Evolutionary conservation across 2,113 vertebrate species (phyloP).

Genomic region (Neolamprologus cancellatus): DNA sequence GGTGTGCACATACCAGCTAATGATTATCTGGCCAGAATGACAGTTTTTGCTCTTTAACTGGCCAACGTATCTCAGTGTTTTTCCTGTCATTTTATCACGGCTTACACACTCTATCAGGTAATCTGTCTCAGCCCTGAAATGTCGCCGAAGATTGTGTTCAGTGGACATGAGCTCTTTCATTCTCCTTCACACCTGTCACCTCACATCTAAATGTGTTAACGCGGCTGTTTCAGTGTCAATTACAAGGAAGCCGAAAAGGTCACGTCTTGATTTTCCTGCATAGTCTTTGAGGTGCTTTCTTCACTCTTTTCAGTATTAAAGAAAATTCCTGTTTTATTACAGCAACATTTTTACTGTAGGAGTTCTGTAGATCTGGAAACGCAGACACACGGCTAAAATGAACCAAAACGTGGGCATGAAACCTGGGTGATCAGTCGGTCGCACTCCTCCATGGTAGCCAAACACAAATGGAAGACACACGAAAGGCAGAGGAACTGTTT

Average conservation of each 20-base stretch:
- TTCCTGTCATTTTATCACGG: background rate
- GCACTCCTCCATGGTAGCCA: background rate
- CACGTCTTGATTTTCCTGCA: background rate
- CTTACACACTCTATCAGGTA: background rate
- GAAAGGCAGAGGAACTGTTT: background rate
- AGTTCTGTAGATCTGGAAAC: background rate
- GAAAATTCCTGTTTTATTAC: background rate
- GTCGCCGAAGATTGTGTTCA: background rate
- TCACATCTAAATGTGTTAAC: background rate
- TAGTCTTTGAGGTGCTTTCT: background rate
- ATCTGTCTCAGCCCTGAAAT: background rate
- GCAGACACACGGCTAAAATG: background rate
- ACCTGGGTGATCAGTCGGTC: background rate
- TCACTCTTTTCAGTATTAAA: background rate
- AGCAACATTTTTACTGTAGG: background rate
- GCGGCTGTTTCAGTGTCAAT: background rate
- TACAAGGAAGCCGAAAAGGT: background rate
- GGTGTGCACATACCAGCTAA: background rate
- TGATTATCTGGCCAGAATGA: background rate
- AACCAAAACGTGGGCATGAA: background rate
- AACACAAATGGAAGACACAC: background rate
- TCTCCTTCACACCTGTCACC: background rate
- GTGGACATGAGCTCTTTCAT: background rate
- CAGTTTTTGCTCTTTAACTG: background rate
- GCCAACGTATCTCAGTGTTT: background rate